Percentiles rank a stretch among this genome's conserved stretches.
Conservation (phyloP, 2,888 invertebrate genomes). For the Pteria penguin region DNA sequence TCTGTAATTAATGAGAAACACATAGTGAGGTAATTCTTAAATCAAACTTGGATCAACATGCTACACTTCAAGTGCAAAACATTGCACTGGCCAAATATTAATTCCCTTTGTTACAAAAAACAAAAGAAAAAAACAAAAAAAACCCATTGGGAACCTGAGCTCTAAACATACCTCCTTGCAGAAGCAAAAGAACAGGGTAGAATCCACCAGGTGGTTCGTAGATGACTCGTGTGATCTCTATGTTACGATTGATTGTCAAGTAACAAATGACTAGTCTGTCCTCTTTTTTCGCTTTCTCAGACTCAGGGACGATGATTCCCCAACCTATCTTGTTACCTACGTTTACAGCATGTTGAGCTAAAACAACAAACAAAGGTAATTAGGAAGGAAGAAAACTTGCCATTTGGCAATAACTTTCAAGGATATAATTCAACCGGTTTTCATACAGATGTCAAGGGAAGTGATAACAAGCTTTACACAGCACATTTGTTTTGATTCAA, state of each 20-base stretch:
- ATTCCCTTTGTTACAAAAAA: no score
- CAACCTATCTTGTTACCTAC: slow-evolving; percentile 75
- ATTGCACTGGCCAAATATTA: background rate
- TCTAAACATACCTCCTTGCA: slow-evolving; percentile 24
- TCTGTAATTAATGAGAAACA: no score
- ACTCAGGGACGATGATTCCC: slow-evolving; percentile 73
- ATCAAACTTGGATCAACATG: background rate
- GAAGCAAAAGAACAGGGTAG: slow-evolving; percentile 65
- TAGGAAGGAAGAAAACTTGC: no score
- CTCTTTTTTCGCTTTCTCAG: slow-evolving; percentile 56
- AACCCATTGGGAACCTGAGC: background rate
- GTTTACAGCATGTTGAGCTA: slow-evolving; percentile 66
- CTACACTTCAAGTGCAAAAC: background rate
- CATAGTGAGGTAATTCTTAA: no score
- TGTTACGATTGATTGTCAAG: slow-evolving; percentile 74
- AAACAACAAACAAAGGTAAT: slow-evolving; percentile 17
- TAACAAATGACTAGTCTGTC: slow-evolving; percentile 76
- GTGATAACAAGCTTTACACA: no score
- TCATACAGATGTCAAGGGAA: no score
- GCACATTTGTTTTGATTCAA: no score
- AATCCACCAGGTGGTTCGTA: slow-evolving; percentile 77
- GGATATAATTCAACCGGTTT: no score
- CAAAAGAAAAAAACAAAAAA: background rate
- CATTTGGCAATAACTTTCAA: no score
- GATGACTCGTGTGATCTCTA: slow-evolving; percentile 72